These are phyloP conservation scores for Argyrosomus regius DNA, from an alignment of 2,797 vertebrate genomes.

Conservation along the genomic window DNA sequence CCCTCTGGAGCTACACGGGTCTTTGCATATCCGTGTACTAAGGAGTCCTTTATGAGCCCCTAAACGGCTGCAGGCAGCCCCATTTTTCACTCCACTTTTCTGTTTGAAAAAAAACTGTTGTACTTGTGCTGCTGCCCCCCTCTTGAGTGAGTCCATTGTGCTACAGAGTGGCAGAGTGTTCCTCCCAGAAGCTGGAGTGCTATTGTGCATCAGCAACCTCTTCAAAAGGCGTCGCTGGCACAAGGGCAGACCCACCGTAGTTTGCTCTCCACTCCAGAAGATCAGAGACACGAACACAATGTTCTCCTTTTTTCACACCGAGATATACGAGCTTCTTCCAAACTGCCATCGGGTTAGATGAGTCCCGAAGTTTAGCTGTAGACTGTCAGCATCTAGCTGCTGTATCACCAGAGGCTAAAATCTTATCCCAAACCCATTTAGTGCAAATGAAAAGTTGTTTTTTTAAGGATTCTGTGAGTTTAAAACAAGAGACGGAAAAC, in stretches of 20 bases:
- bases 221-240: conserved; percentile 27
- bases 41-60: neutral
- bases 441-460: neutral
- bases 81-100: conserved; percentile 17
- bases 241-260: conserved; percentile 12
- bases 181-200: neutral
- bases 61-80: conserved; percentile 7
- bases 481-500: neutral
- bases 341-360: neutral
- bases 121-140: conserved; percentile 4
- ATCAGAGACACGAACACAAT: conserved; percentile 4
- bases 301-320: conserved; percentile 1
- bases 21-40: neutral
- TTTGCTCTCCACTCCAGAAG: conserved; percentile 11
- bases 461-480: neutral
- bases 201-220: conserved; percentile 28
- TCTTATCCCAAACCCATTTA: no score
- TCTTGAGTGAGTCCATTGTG: conserved; percentile 15
- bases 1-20: neutral
- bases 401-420: no score
- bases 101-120: neutral
- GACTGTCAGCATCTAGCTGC: neutral
- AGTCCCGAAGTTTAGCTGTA: neutral
- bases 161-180: conserved; percentile 11
- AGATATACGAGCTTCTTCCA: neutral